Evolutionary conservation across 2,888 invertebrate species (phyloP), one percentile per base, ranked within the genome.

Genomic region (Invenusta paracnida): DNA sequence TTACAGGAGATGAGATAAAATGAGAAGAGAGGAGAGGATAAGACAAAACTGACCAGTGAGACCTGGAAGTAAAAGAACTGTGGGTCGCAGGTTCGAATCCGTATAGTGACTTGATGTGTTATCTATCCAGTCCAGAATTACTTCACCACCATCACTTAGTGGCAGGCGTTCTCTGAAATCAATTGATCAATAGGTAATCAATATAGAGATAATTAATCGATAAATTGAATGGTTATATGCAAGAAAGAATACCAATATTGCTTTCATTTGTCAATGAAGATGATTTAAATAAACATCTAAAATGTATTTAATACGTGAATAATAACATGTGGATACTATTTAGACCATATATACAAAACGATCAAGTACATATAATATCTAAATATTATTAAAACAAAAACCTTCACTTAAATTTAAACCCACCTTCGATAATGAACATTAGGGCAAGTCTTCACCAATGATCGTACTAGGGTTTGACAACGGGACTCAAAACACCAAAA

Each of bases 401-500:
- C n/a, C n/a, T n/a, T n/a, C n/a, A 48, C 17, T 48, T 48, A 17
- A 48, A 79, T 29, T 2, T 82, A 11, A 29, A 86, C 87, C 87
- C 88, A 90, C 90, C 89, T 89, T 85, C 88, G 87, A 87, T 90
- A 90, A 0, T 87, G 67, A 17, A 90, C 85, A 13, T 85, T 67
- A 0, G 89, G 89, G 13, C 85, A 82, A 0, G 89, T 87, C 84
- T 90, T 89, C 13, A 90, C 30, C 1, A 90, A 29, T 17, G 87
- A 87, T 82, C 90, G 85, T 0, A 90, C 27, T 30, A 91, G 88
- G 13, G 91, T 91, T 87, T 90, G 90, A 0, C 88, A 88, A 17
- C 90, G 87, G 23, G 90, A 89, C 83, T 90, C 90, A 87, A 90
- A 89, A 86, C 90, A 91, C 90, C 91, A 90, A 85, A 90, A 88